phyloP scores from a whole-genome alignment of 2,113 vertebrate species.

The Serilophus lunatus region DNA sequence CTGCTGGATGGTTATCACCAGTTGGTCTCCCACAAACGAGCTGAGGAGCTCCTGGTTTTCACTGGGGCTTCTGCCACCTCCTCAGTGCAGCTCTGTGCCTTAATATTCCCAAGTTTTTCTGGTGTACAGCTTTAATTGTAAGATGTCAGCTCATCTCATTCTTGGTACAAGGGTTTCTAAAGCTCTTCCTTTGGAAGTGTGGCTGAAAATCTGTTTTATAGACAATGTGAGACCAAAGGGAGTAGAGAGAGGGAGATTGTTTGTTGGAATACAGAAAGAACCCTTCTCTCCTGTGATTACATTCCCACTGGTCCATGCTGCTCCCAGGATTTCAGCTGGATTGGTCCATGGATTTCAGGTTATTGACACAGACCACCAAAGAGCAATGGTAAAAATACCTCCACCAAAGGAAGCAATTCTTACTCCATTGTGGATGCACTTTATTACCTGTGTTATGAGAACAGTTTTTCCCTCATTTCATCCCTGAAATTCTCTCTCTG shows the following conservation, averaged over 20 bases:
- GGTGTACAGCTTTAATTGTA: neutral
- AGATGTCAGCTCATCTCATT: neutral
- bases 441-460: neutral
- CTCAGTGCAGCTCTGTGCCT: neutral
- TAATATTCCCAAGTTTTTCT: neutral
- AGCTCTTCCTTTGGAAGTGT: neutral
- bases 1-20: neutral
- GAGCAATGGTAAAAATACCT: neutral
- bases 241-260: neutral
- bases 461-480: neutral
- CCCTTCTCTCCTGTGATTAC: neutral
- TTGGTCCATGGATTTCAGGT: neutral
- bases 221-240: neutral
- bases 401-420: neutral
- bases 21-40: neutral
- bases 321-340: neutral
- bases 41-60: neutral
- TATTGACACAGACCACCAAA: neutral
- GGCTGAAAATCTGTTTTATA: neutral
- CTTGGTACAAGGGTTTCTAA: neutral
- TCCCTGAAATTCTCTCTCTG: neutral
- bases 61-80: neutral
- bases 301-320: neutral
- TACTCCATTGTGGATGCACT: fast-evolving
- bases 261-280: neutral